A percentile compares a stretch with the other conserved stretches of the same genome.
Evolutionary conservation across 2,113 vertebrate genomes (phyloP).

Genomic region (Eurystomus gularis): DNA sequence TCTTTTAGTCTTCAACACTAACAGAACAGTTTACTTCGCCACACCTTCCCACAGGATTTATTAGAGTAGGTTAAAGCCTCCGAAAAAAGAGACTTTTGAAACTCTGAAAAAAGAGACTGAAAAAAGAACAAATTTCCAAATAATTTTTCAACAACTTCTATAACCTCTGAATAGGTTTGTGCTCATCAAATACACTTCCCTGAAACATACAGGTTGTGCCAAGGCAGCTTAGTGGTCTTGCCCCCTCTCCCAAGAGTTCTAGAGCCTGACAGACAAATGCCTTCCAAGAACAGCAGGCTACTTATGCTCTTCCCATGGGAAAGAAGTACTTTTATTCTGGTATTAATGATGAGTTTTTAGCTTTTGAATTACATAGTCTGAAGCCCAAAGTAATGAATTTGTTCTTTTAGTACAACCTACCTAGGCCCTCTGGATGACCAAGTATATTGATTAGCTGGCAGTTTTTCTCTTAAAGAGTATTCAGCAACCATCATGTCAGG

Average conservation of each 20-base stretch:
- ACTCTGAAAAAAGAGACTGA: no score
- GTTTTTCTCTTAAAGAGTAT: slow-evolving; percentile 95
- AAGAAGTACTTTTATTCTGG: not conserved
- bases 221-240: not conserved
- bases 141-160: not conserved
- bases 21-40: not conserved
- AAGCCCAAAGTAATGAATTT: not conserved
- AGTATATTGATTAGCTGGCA: slow-evolving; percentile 96
- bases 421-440: slow-evolving; percentile 97
- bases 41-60: not conserved
- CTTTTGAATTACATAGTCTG: not conserved
- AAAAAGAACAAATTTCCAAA: not conserved
- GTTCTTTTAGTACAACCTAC: slow-evolving; percentile 52
- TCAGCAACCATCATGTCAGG: slow-evolving; percentile 99
- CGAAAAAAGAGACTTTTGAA: not conserved
- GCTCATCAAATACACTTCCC: not conserved
- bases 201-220: not conserved
- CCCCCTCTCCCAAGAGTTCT: not conserved
- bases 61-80: no score
- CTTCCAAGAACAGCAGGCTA: not conserved
- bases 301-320: not conserved
- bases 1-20: not conserved
- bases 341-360: not conserved
- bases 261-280: not conserved
- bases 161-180: not conserved